Base-by-base conservation (phyloP, 2,113 vertebrate genomes). In the Microcebus lehilahytsara region DNA sequence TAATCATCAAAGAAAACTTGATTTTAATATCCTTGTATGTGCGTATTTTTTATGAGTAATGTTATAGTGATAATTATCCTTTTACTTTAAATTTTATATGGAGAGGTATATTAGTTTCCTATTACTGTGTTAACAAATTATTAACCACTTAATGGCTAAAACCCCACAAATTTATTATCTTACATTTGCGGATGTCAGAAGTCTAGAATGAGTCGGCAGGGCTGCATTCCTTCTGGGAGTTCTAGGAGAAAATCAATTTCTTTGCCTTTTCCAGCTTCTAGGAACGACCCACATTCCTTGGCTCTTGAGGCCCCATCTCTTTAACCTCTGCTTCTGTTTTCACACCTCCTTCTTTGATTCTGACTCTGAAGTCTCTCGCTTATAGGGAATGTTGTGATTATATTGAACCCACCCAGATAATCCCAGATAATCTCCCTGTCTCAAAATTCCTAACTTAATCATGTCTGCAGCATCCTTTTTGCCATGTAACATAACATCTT, bases 391-490 rank as follows among this genome's bases (percentile, higher is more conserved):
- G 8, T 60, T 49, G 6, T 14, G 23, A 34, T 51, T 80, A 81
- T 10, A 42, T 6, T 93, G 56, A 0, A 4, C 0, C 0, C 34
- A n/a, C 0, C 3, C 27, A 60, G 25, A 32, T 67, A 46, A 56
- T 77, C 20, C 46, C 34, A 22, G 37, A 64, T 87, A 27, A 51
- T 71, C 3, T 53, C n/a, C 4, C 3, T 8, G n/a, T 87, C 5
- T 46, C n/a, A 86, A 32, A 8, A 80, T 42, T 46, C 53, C 42
- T 60, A 23, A 56, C 5, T 46, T 69, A 91, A 67, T 74, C 19
- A 72, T 8, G n/a, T 40, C 32, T 79, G 17, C 40, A 67, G 6
- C 49, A 3, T 22, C 6, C 1, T 1, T 85, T 69, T 72, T 51
- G 10, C 14, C 12, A 60, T 77, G 51, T 14, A 81, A 37, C 6